Evolutionary conservation across 2,888 invertebrate species (phyloP).

Genomic region (Eilema griseolum): DNA sequence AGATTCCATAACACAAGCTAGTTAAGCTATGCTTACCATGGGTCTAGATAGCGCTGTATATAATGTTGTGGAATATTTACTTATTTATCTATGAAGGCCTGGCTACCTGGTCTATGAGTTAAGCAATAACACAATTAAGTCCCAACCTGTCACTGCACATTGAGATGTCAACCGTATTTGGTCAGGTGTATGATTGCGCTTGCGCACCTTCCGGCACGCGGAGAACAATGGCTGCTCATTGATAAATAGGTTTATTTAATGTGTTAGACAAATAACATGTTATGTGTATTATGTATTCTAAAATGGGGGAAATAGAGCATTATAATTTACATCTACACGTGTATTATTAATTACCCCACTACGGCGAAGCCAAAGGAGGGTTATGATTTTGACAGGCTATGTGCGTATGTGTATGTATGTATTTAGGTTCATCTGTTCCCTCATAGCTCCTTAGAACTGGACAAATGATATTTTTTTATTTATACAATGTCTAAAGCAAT

Average conservation of each 20-base stretch:
- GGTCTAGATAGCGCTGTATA: no score
- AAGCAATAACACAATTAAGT: conserved; percentile 17
- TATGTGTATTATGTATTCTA: conserved; percentile 1
- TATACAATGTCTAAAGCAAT: no score
- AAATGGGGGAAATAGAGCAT: not conserved
- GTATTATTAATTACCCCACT: no score
- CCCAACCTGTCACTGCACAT: conserved; percentile 36
- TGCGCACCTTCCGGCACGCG: conserved; percentile 41
- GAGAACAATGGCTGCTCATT: conserved; percentile 27
- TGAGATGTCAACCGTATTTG: conserved; percentile 57
- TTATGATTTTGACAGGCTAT: no score
- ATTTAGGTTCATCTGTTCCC: no score
- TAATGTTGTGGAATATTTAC: no score
- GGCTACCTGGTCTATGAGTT: conserved; percentile 6
- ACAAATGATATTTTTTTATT: no score
- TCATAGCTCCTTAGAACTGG: no score
- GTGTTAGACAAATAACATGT: conserved; percentile 17
- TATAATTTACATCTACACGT: not conserved
- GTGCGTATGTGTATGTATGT: no score
- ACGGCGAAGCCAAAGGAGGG: no score
- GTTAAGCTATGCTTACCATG: no score
- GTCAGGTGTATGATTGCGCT: conserved; percentile 48
- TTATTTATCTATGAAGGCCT: not conserved
- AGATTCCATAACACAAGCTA: no score
- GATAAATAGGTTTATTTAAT: conserved; percentile 32